Evolutionary conservation across 1,140 invertebrate genomes (phyloP).

Genomic region (Vanessa atalanta): DNA sequence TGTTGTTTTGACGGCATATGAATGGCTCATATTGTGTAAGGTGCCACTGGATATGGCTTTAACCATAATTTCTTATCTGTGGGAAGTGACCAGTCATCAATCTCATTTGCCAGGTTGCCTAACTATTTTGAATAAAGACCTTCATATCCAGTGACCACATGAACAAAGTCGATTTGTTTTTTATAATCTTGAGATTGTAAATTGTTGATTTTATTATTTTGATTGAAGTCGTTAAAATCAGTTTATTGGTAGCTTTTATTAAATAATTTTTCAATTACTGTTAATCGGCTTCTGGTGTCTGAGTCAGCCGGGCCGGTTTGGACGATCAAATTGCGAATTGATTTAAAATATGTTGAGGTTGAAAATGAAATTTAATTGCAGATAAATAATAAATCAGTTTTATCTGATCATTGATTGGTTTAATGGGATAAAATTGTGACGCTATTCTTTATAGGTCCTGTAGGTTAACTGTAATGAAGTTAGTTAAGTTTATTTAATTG

Average conservation of each 20-base stretch:
- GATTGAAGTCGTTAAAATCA: slow-evolving; percentile 7
- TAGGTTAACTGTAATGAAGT: not conserved
- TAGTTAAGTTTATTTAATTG: not conserved
- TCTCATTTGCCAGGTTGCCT: too few species aligned
- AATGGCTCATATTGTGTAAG: too few species aligned
- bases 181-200: too few species aligned
- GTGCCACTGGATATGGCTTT: too few species aligned
- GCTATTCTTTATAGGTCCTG: not conserved
- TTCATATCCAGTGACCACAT: too few species aligned
- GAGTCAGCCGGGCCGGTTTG: not conserved
- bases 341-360: not conserved
- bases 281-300: not conserved
- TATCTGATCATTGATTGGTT: not conserved
- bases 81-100: too few species aligned
- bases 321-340: slow-evolving; percentile 12
- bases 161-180: too few species aligned
- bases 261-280: not conserved
- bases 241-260: slow-evolving; percentile 8
- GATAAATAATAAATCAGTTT: not conserved
- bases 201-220: not conserved
- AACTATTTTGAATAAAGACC: too few species aligned
- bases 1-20: too few species aligned
- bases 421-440: not conserved
- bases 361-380: not conserved
- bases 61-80: too few species aligned